These are phyloP conservation scores for Hypothenemus hampei DNA, from an alignment of 1,140 invertebrate genomes.

Conservation along the genomic window DNA sequence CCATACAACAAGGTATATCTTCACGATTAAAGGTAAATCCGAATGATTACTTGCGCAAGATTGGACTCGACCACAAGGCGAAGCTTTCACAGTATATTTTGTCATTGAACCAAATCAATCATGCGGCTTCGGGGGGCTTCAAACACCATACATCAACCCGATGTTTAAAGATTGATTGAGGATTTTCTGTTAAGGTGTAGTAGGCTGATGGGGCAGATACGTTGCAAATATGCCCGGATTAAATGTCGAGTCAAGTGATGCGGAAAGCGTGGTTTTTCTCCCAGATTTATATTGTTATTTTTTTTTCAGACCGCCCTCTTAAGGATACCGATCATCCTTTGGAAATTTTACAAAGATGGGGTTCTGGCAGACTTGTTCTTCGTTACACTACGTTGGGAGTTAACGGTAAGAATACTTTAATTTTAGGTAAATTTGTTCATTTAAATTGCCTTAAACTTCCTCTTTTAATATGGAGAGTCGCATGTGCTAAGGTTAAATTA, in stretches of 20 bases:
- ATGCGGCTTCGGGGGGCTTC: constrained; percentile 3
- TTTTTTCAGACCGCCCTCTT: constrained; percentile 40
- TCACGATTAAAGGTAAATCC: too few relatives aligned
- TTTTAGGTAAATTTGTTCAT: constrained; percentile 11
- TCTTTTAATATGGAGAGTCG: too few relatives aligned
- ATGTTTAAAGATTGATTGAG: constrained; percentile 8
- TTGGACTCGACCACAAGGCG: constrained; percentile 9
- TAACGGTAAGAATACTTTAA: constrained; percentile 43
- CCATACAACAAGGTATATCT: too few relatives aligned
- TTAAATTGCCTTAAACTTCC: too few relatives aligned
- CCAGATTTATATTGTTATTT: neutral
- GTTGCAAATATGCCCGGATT: neutral
- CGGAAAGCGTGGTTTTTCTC: neutral
- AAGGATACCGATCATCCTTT: constrained; percentile 40
- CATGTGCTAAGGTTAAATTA: too few relatives aligned
- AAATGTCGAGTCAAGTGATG: constrained; percentile 3
- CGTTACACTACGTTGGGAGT: constrained; percentile 40
- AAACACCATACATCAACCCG: constrained; percentile 11
- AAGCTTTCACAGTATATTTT: constrained; percentile 10
- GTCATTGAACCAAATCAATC: constrained; percentile 14
- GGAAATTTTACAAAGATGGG: constrained; percentile 43
- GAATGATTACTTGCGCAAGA: constrained; percentile 13
- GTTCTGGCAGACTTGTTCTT: constrained; percentile 39
- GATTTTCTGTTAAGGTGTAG: neutral
- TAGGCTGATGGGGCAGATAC: neutral